Percentiles rank a stretch among this genome's conserved stretches.
phyloP scores from a whole-genome alignment of 2,113 vertebrate species.

The Notiomystis cincta region DNA sequence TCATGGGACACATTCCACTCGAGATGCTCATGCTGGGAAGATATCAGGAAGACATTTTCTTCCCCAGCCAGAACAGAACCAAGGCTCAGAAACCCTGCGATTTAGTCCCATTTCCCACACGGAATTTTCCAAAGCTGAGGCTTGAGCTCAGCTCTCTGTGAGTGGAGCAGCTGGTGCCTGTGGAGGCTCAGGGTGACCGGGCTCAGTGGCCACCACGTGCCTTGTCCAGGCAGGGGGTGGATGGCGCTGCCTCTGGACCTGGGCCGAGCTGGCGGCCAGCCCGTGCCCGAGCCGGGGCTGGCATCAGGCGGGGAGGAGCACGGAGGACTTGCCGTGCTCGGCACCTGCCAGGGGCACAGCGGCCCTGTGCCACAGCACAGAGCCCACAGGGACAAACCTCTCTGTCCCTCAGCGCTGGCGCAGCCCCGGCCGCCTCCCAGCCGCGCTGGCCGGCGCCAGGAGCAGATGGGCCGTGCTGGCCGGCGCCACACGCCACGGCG shows the following conservation, averaged over 20 bases:
- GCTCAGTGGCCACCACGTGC: rapidly evolving
- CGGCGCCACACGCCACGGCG: rapidly evolving
- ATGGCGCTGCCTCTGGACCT: rapidly evolving
- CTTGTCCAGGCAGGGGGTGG: not conserved
- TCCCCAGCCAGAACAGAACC: not conserved
- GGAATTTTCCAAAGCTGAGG: not conserved
- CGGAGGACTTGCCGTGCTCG: rapidly evolving
- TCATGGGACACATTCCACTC: not conserved
- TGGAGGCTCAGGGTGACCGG: not conserved
- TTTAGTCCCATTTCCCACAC: rapidly evolving
- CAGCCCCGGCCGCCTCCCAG: rapidly evolving
- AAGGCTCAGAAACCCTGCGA: not conserved
- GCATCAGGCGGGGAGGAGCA: not conserved
- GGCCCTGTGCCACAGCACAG: not conserved
- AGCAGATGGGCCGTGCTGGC: not conserved
- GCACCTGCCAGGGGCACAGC: not conserved
- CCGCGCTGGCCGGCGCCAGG: rapidly evolving
- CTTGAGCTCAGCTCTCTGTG: not conserved
- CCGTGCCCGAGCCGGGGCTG: not conserved
- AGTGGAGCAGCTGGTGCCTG: not conserved
- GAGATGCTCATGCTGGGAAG: not conserved
- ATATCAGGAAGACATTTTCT: not conserved
- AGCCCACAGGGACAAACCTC: not conserved
- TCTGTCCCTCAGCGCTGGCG: not conserved
- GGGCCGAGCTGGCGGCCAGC: not conserved